These are phyloP conservation scores for Cephalopholis sonnerati DNA, from an alignment of 2,113 vertebrate genomes.

Conservation along the genomic window DNA sequence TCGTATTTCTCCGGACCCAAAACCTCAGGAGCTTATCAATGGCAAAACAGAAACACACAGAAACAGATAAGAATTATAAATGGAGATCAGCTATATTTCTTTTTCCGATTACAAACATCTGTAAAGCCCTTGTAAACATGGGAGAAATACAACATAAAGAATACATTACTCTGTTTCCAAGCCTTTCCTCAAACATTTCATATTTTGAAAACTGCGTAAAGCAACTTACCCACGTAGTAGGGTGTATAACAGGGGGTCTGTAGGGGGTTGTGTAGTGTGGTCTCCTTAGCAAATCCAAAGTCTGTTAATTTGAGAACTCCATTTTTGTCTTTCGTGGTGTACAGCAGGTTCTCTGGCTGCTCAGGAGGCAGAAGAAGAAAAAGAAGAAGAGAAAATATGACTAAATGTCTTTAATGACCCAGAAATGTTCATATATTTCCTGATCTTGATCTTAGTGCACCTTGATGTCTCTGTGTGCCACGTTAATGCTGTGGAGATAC, in stretches of 20 bases:
- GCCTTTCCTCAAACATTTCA: no score
- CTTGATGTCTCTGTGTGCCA: constrained; percentile 98
- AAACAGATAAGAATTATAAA: not conserved
- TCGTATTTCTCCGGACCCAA: constrained; percentile 99
- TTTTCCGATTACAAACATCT: no score
- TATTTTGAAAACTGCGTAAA: not conserved
- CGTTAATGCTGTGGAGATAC: constrained; percentile 92
- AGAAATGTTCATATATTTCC: no score
- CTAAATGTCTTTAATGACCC: not conserved
- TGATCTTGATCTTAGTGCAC: constrained; percentile 74
- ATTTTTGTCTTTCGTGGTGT: constrained; percentile 89
- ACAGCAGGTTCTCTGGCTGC: constrained; percentile 98
- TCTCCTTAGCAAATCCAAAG: constrained; percentile 99
- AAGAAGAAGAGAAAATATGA: not conserved
- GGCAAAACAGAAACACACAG: constrained; percentile 34
- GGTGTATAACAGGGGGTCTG: constrained; percentile 99
- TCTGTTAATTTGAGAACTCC: constrained; percentile 95
- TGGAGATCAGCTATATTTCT: not conserved
- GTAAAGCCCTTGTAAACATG: no score
- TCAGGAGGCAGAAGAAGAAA: constrained; percentile 4
- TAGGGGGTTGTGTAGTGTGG: constrained; percentile 92
- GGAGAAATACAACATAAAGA: no score
- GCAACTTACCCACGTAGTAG: constrained; percentile 95
- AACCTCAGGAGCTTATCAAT: constrained; percentile 93
- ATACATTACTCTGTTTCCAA: no score